A percentile compares a stretch with the other conserved stretches of the same genome.
These are phyloP conservation scores for Cyaniris semiargus DNA, from an alignment of 2,888 invertebrate genomes.

Conservation along the genomic window DNA sequence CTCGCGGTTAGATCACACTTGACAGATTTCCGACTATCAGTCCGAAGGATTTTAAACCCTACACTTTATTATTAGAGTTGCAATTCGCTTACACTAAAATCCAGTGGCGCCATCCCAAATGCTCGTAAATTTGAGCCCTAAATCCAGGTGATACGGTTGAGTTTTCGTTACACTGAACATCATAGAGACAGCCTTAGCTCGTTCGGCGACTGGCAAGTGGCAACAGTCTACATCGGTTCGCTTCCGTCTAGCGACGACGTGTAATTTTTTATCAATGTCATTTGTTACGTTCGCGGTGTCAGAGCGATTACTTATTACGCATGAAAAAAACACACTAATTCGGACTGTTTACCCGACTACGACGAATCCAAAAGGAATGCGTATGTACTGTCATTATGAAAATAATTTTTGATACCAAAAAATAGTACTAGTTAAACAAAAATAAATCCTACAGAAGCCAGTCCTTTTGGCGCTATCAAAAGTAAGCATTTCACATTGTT, in stretches of 20 bases:
- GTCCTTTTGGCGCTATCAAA: too few species aligned
- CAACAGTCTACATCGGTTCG: constrained; percentile 54
- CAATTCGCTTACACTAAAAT: background rate
- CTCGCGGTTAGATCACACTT: constrained; percentile 12
- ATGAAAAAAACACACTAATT: background rate
- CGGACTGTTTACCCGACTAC: background rate
- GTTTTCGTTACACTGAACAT: background rate
- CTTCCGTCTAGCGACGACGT: constrained; percentile 43
- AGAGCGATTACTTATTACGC: background rate
- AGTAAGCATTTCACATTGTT: too few species aligned
- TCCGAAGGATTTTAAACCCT: background rate
- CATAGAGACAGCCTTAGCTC: constrained; percentile 58
- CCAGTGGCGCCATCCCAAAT: background rate
- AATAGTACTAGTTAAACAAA: too few species aligned
- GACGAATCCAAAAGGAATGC: too few species aligned
- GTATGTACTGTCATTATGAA: too few species aligned
- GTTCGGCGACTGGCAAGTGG: constrained; percentile 66
- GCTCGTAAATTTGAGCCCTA: background rate
- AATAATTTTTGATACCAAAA: too few species aligned
- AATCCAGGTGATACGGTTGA: background rate
- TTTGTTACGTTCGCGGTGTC: constrained; percentile 35
- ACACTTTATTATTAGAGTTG: background rate
- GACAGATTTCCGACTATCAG: background rate
- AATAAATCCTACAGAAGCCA: too few species aligned
- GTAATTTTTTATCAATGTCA: constrained; percentile 42